Evolutionary conservation across 2,113 vertebrate genomes (phyloP).

Genomic region (Gobiocypris rarus): DNA sequence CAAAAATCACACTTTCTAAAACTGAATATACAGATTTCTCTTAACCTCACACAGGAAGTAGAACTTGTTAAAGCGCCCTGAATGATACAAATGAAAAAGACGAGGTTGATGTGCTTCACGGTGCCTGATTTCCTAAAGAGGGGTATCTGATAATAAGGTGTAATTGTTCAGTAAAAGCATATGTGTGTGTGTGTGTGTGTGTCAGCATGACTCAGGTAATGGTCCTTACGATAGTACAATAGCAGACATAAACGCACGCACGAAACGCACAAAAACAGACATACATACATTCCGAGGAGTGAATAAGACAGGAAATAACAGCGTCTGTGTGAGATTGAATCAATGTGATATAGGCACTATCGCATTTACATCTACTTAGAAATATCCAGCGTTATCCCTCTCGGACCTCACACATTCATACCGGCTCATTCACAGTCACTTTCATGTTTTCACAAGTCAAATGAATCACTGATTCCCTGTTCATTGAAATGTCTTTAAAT

Average conservation of each 20-base stretch:
- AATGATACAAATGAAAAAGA: slow-evolving; percentile 30
- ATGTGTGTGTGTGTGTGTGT: background rate
- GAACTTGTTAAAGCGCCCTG: background rate
- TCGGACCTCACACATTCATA: background rate
- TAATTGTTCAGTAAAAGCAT: slow-evolving; percentile 19
- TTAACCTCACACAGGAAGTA: slow-evolving; percentile 44
- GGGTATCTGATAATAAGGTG: slow-evolving; percentile 11
- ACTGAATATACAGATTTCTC: background rate
- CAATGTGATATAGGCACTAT: slow-evolving; percentile 19
- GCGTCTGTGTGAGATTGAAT: slow-evolving; percentile 38
- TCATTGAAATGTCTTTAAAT: too few relatives aligned
- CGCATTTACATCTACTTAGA: background rate
- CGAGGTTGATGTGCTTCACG: background rate
- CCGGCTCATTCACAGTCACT: slow-evolving; percentile 1
- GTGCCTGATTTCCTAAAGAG: slow-evolving; percentile 31
- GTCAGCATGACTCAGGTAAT: slow-evolving; percentile 35
- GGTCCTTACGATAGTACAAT: background rate
- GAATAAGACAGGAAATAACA: slow-evolving; percentile 45
- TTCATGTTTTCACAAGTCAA: slow-evolving; percentile 2
- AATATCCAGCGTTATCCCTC: background rate
- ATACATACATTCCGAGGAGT: slow-evolving; percentile 4
- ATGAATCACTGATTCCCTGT: background rate
- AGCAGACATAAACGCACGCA: background rate
- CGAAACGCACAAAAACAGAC: slow-evolving; percentile 11
- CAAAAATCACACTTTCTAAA: background rate